phyloP scores from a whole-genome alignment of 1,140 invertebrate genomes.

The Trissolcus basalis region DNA sequence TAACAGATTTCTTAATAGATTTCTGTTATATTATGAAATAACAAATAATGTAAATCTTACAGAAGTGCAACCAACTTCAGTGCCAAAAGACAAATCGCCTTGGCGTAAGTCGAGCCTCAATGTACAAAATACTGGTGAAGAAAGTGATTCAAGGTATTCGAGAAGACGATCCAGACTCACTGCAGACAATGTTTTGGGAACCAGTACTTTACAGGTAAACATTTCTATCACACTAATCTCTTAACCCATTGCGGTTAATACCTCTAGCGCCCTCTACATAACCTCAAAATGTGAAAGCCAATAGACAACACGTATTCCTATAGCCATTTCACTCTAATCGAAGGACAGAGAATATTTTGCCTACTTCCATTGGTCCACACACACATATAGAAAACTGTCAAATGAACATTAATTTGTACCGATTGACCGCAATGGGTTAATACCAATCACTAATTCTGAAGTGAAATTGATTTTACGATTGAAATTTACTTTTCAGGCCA shows the following conservation, averaged over 20 bases:
- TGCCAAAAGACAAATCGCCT: constrained; percentile 83
- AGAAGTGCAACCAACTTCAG: constrained; percentile 83
- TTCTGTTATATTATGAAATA: not conserved
- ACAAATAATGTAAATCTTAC: constrained; percentile 52
- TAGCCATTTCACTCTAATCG: too few species aligned
- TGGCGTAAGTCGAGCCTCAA: constrained; percentile 86
- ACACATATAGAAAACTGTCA: too few species aligned
- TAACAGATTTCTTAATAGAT: not conserved
- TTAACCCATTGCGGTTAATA: too few species aligned
- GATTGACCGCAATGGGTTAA: too few species aligned
- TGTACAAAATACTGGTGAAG: constrained; percentile 80
- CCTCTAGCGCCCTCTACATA: too few species aligned
- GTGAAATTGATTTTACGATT: too few species aligned
- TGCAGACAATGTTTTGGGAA: constrained; percentile 71
- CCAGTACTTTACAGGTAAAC: constrained; percentile 74
- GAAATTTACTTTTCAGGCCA: constrained; percentile 68
- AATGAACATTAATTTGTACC: too few species aligned
- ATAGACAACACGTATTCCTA: too few species aligned
- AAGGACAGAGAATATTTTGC: too few species aligned
- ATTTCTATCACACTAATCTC: not conserved
- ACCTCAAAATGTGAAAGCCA: too few species aligned
- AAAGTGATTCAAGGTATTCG: constrained; percentile 75
- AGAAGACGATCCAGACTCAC: constrained; percentile 74
- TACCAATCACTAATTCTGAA: too few species aligned
- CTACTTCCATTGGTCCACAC: too few species aligned